A percentile compares a stretch with the other conserved stretches of the same genome.
Conservation (phyloP, 2,797 vertebrate genomes). For the Phalanger gymnotis region DNA sequence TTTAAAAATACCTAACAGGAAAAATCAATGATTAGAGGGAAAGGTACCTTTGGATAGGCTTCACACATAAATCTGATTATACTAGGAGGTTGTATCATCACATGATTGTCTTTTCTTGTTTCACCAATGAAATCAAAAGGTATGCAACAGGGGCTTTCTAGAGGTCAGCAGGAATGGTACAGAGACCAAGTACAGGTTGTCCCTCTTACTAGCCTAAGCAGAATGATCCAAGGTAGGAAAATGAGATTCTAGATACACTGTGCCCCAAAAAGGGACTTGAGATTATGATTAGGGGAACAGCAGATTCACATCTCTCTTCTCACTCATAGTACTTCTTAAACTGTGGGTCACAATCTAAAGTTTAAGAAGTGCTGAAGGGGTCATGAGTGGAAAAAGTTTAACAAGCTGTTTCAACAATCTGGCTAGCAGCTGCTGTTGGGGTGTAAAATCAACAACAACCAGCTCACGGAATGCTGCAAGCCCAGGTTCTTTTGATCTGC, state of each 20-base stretch:
- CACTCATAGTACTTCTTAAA: too few species aligned
- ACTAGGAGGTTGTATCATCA: background rate
- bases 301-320: background rate
- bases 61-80: background rate
- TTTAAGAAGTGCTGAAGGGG: too few species aligned
- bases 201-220: background rate
- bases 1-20: background rate
- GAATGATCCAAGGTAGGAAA: background rate
- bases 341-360: too few species aligned
- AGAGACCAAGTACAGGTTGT: background rate
- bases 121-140: background rate
- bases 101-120: background rate
- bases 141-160: background rate
- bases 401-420: too few species aligned
- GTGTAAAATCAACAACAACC: too few species aligned
- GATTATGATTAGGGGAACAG: background rate
- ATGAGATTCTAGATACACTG: background rate
- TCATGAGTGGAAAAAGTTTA: too few species aligned
- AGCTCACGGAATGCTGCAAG: too few species aligned
- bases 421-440: too few species aligned
- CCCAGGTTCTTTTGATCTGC: too few species aligned
- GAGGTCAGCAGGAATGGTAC: background rate
- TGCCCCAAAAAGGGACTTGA: background rate
- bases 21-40: background rate
- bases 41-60: background rate